These are phyloP conservation scores for Sitta carolinensis DNA, from an alignment of 2,797 vertebrate genomes.

Conservation along the genomic window DNA sequence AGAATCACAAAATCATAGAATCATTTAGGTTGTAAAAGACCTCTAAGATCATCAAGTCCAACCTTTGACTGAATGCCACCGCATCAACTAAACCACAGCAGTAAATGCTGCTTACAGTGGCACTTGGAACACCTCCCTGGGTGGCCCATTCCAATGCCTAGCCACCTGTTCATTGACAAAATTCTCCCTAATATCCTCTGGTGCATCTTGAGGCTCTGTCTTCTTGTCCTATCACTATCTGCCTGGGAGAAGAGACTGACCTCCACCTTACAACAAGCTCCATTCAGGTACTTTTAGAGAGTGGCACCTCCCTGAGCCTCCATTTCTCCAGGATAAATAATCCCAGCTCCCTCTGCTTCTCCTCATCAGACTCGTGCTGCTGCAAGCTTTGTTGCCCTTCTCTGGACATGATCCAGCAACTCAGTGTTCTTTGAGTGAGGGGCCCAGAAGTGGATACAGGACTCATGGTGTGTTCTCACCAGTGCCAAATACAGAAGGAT, in stretches of 20 bases:
- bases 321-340: not conserved
- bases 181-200: not conserved
- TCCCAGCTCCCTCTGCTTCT: not conserved
- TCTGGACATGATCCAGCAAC: not conserved
- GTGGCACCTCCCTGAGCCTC: not conserved
- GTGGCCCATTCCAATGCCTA: not conserved
- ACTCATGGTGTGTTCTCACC: not conserved
- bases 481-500: not conserved
- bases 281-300: not conserved
- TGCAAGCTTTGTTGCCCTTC: not conserved
- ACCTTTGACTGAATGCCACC: not conserved
- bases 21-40: not conserved
- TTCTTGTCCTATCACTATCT: not conserved
- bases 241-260: rapidly evolving
- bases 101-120: not conserved
- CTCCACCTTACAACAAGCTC: not conserved
- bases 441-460: not conserved
- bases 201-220: not conserved
- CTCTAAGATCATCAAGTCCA: not conserved
- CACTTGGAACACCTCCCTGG: not conserved
- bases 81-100: not conserved
- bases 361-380: not conserved
- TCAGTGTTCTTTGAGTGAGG: not conserved
- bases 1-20: not conserved
- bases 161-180: not conserved